Evolutionary conservation across 64 coral and sea anemone genomes (phyloP), one percentile per base, ranked within the genome.

Genomic region (Montipora foliosa): DNA sequence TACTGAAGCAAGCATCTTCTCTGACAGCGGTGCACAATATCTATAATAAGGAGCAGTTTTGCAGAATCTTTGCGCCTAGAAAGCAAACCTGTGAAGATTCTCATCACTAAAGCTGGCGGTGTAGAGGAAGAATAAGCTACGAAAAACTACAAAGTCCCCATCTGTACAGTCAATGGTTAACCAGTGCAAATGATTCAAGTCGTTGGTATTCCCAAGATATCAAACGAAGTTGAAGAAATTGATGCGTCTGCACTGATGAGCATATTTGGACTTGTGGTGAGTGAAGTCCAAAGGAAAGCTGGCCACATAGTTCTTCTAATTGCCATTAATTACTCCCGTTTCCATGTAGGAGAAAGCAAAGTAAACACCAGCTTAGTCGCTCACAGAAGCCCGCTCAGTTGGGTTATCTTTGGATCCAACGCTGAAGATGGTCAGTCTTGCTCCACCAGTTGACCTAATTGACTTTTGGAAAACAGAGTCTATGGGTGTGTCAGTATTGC

Each of bases 401-500:
- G 82, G 89, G 89, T 97, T 70, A 46, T 97, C 8, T 97, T 94
- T 64, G 92, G 95, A 46, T 67, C 75, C 22, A 85, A 82, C 17
- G 49, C 49, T 67, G 76, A 88, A 15, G 87, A 75, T 5, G 66
- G 92, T 97, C 19, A 92, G 91, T 49, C 49, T 97, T 20, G 88
- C 83, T 45, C 66, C 1, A 20, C 95, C 91, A 68, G 81, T 97
- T 20, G 92, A 94, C 67, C 46, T 88, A 47, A 91, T 88, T n/a
- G 81, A 96, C 2, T 96, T 94, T 60, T 96, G 95, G 91, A 89
- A 90, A 60, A 96, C 91, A 4, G 88, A 97, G 88, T 87, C 75
- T 37, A 97, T 97, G 95, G 95, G 95, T 80, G 95, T 97, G 11
- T 80, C 53, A 6, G 69, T 52, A 13, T 78, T 60, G 70, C 88